Evolutionary conservation across 2,888 invertebrate genomes (phyloP), one percentile per base, ranked within the genome.

Genomic region (Cybosia mesomella): DNA sequence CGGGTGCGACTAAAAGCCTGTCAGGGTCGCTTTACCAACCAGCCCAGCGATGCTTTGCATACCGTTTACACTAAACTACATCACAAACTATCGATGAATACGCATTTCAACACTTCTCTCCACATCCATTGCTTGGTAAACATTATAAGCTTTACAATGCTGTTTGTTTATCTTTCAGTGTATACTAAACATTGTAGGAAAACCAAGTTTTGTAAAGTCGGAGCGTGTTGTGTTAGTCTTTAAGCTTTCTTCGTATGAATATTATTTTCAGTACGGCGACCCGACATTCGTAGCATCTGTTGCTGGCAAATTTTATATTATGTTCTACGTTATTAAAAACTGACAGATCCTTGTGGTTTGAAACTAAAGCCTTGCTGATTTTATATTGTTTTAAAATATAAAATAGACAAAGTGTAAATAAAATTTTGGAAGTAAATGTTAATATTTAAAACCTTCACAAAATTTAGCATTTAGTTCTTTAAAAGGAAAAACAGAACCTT

Each of bases 1-100:
- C 82, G 81, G 77, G 70, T 85, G 85, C 69, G 58, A 54, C 79
- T 86, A 84, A 86, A 85, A 85, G 85, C 87, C 85, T 85, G 85
- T 81, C 85, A 79, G 77, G 75, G 75, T 76, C 72, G 74, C 80
- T 85, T 85, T 82, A 81, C 75, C 73, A 76, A 77, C 76, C 75
- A 75, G 79, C 72, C 72, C 67, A 68, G 66, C 64, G 22, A 49
- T 58, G 71, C 71, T 81, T 73, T 79, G 73, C 72, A 76, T 79
- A 76, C 68, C 77, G 76, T 73, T 76, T 74, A 73, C 67, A 65
- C 62, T 57, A 71, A 74, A 80, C 74, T 74, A 81, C 70, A 70
- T 67, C 66, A 71, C 36, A 54, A 73, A 70, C 69, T 73, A 77
- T 74, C 72, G 72, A 72, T 61, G 67, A 67, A 70, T 68, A 76